Evolutionary conservation across 2,888 invertebrate genomes (phyloP).

Genomic region (Pedicia rivosa): DNA sequence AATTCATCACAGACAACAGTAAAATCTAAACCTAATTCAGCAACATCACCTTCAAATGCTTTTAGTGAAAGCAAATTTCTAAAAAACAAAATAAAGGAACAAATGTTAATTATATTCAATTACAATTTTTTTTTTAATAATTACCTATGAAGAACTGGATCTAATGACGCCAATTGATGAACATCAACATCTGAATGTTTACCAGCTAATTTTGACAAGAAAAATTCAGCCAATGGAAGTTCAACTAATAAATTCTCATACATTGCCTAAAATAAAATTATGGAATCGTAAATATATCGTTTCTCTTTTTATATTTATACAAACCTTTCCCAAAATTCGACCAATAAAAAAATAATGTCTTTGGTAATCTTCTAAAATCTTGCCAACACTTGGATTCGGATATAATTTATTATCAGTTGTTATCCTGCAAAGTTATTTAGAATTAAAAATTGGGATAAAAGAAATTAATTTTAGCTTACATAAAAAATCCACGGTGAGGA

Average conservation of each 20-base stretch:
- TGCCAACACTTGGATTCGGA: conserved; percentile 84
- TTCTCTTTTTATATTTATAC: too few relatives aligned
- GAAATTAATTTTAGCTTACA: conserved; percentile 24
- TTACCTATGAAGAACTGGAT: conserved; percentile 71
- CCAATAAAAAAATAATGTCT: conserved; percentile 93
- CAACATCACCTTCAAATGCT: conserved; percentile 70
- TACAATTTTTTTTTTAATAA: too few relatives aligned
- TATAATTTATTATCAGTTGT: conserved; percentile 89
- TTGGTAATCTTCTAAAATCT: conserved; percentile 70
- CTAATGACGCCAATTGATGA: conserved; percentile 84
- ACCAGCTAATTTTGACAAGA: conserved; percentile 73
- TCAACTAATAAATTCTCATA: conserved; percentile 93
- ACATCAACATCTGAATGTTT: conserved; percentile 60
- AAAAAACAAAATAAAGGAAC: too few relatives aligned
- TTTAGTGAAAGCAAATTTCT: conserved; percentile 78
- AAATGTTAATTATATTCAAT: too few relatives aligned
- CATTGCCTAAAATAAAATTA: too few relatives aligned
- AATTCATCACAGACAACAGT: conserved; percentile 80
- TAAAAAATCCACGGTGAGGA: conserved; percentile 88
- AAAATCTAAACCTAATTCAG: conserved; percentile 82
- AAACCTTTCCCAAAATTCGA: conserved; percentile 85
- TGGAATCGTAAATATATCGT: too few relatives aligned
- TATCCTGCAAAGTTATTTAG: conserved; percentile 29
- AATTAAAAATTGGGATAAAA: not conserved
- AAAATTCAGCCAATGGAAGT: conserved; percentile 89